These are phyloP conservation scores for Seriola rivoliana DNA, from an alignment of 2,113 vertebrate genomes.

Conservation along the genomic window DNA sequence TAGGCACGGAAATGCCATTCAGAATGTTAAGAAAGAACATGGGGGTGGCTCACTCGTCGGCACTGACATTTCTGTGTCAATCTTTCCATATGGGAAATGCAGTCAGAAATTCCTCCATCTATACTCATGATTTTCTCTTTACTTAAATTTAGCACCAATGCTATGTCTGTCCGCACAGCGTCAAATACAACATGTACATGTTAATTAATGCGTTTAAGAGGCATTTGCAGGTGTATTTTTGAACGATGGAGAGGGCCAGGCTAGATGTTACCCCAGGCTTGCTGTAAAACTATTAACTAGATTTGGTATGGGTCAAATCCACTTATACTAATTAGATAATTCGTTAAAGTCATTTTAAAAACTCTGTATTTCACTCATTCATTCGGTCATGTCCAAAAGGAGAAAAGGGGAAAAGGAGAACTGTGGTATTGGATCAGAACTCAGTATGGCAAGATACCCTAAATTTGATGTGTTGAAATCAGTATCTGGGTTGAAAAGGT, in stretches of 20 bases:
- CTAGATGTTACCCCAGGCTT: too few relatives aligned
- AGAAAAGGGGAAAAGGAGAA: not conserved
- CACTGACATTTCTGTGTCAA: conserved; percentile 16
- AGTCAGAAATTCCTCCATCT: not conserved
- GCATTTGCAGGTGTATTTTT: not conserved
- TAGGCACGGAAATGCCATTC: not conserved
- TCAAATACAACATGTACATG: not conserved
- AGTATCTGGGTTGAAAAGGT: not conserved
- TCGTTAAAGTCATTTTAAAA: not conserved
- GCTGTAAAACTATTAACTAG: not conserved
- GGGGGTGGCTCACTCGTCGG: not conserved
- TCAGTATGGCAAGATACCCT: not conserved
- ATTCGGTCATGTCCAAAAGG: not conserved
- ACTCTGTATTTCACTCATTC: not conserved
- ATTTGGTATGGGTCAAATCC: not conserved
- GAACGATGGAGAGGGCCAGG: not conserved
- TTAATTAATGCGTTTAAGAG: not conserved
- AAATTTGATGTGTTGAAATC: too few relatives aligned
- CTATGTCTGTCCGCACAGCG: not conserved
- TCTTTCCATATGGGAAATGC: not conserved
- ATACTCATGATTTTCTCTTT: not conserved
- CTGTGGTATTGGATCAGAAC: not conserved
- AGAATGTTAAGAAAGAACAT: not conserved
- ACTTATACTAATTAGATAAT: not conserved
- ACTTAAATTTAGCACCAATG: not conserved